Conservation (phyloP, 2,113 vertebrate genomes). For the Pygathrix nemaeus region DNA sequence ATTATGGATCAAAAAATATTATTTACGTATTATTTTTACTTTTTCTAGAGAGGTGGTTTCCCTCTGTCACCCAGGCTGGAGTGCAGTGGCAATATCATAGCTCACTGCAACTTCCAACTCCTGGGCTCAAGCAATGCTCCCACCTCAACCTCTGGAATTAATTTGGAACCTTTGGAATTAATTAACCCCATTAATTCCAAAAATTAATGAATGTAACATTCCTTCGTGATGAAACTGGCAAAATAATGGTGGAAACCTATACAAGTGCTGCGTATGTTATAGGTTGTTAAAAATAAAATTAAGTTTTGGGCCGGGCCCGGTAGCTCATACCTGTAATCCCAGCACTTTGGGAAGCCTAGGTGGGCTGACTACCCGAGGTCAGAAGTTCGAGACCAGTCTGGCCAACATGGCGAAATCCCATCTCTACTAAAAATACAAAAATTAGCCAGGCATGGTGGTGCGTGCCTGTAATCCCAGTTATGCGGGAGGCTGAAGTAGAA, state of each 20-base stretch:
- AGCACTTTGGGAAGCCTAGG: neutral
- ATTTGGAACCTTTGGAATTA: too few relatives aligned
- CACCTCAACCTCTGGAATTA: neutral
- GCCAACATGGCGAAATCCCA: neutral
- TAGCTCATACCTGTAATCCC: neutral
- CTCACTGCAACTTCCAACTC: neutral
- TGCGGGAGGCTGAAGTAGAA: neutral
- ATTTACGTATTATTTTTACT: neutral
- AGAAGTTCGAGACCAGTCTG: neutral
- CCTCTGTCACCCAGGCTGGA: neutral
- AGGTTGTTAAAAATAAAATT: neutral
- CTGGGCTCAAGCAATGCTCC: neutral
- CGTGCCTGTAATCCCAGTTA: neutral
- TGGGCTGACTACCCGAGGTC: neutral
- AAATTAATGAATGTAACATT: neutral
- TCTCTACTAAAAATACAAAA: neutral
- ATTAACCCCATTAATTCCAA: neutral
- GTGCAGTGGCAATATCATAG: neutral
- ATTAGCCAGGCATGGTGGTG: neutral
- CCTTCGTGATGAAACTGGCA: slow-evolving; percentile 3
- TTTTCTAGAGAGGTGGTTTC: neutral
- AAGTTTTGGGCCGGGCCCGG: neutral
- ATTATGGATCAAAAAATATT: neutral
- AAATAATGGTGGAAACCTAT: neutral
- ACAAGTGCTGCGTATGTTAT: neutral